A percentile compares a stretch with the other conserved stretches of the same genome.
These are phyloP conservation scores for Sylvietta virens DNA, from an alignment of 2,113 vertebrate species.

Conservation along the genomic window DNA sequence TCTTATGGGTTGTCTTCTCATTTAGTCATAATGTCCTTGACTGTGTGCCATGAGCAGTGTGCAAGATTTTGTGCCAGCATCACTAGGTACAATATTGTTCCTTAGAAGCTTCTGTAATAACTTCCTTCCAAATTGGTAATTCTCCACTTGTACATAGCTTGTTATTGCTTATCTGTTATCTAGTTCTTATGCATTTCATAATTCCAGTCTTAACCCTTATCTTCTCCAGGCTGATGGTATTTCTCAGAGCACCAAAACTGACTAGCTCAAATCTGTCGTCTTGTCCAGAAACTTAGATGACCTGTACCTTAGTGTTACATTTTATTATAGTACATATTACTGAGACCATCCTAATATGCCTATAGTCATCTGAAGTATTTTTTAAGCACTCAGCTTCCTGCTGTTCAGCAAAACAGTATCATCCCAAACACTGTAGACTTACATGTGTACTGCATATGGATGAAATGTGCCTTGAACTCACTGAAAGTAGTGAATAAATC, in stretches of 20 bases:
- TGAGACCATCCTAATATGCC: not conserved
- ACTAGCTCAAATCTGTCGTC: not conserved
- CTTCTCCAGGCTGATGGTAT: not conserved
- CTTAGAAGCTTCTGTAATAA: not conserved
- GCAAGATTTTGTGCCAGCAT: not conserved
- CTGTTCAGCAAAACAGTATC: not conserved
- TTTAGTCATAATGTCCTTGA: not conserved
- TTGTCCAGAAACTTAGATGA: not conserved
- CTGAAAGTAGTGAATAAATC: not conserved
- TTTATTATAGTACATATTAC: not conserved
- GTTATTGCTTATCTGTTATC: not conserved
- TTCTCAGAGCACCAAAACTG: not conserved
- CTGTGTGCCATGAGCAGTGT: not conserved
- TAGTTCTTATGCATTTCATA: not conserved
- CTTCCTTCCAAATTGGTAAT: not conserved
- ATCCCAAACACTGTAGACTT: not conserved
- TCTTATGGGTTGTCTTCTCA: not conserved
- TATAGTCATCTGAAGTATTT: not conserved
- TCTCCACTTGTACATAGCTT: not conserved
- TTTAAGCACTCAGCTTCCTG: not conserved
- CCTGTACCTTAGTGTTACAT: not conserved
- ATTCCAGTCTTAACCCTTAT: not conserved
- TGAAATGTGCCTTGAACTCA: not conserved
- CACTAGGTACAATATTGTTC: not conserved
- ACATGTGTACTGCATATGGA: not conserved